A percentile compares a stretch with the other conserved stretches of the same genome.
Evolutionary conservation across 2,113 vertebrate species (phyloP).

Genomic region (Pluvianellus socialis): DNA sequence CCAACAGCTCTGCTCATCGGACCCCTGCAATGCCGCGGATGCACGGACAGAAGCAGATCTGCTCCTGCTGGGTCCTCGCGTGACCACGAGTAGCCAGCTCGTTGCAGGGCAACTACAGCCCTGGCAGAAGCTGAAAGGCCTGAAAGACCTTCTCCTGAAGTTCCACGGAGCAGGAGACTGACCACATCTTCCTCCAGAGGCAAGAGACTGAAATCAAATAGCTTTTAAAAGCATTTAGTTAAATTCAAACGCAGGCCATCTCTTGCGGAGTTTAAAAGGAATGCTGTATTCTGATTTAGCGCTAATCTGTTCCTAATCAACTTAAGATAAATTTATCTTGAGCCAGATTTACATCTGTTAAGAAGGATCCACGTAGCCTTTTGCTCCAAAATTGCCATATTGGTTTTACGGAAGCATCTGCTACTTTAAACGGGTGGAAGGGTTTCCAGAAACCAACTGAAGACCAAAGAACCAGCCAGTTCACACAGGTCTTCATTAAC

Average conservation of each 20-base stretch:
- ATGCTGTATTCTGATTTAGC: background rate
- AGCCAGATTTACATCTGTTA: constrained; percentile 31
- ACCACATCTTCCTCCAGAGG: background rate
- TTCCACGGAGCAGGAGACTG: background rate
- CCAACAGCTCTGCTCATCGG: background rate
- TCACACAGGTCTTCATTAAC: background rate
- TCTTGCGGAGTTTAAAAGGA: background rate
- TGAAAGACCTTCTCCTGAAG: background rate
- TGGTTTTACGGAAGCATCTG: background rate
- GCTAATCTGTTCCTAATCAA: constrained; percentile 40
- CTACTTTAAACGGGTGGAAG: rapidly evolving
- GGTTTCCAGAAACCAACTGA: background rate
- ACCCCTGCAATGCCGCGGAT: background rate
- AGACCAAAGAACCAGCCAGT: background rate
- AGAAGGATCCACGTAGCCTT: background rate
- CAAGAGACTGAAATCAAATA: background rate
- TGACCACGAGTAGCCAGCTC: rapidly evolving
- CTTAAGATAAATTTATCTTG: constrained; percentile 29
- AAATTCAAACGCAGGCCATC: background rate
- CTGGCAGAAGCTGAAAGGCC: background rate
- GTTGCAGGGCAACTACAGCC: rapidly evolving
- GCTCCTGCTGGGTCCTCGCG: rapidly evolving
- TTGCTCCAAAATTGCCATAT: background rate
- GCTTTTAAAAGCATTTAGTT: background rate
- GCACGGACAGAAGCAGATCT: rapidly evolving